Evolutionary conservation across 2,113 vertebrate genomes (phyloP), one percentile per base, ranked within the genome.

Genomic region (Xiphias gladius): DNA sequence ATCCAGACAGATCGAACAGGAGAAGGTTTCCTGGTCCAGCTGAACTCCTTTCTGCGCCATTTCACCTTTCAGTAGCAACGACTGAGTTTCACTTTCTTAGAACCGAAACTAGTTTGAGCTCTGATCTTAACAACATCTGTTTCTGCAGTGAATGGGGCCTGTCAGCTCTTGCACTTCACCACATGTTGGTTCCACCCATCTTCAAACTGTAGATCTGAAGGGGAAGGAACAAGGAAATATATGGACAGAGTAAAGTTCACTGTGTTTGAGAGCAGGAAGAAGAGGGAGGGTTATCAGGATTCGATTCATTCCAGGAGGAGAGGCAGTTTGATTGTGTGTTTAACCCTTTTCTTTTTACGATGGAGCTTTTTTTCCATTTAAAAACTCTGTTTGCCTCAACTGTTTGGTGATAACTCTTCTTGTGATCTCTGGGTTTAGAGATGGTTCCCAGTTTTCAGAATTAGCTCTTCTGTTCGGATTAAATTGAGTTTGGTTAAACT

Each of bases 1-100:
- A 70, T 82, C 79, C 65, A 79, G 32, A 72, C 80, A 75, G 17
- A 86, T 62, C 0, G 16, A 74, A 73, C 79, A 82, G 5, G 2
- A 65, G 5, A 77, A 39, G 7, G 50, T 52, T 10, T 4, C 0
- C 11, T 13, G 50, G 22, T 80, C 63, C 41, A 79, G 50, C 26
- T 66, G 24, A 82, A 46, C n/a, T 73, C 30, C 50, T 78, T 69
- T 5, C 24, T 63, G 17, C 0, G 1, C 69, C 43, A 61, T 74
- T 66, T 86, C 63, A 7, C 5, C 35, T 77, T 32, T 66, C 16
- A n/a, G 5, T 26, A 4, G 0, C 26, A 22, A 17, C 1, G 3
- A n/a, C 26, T 46, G 19, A 58, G 10, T 43, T 35, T 80, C 59
- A 32, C 37, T 73, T 65, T 2, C 48, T 43, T 0, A n/a, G 5